A percentile compares a stretch with the other conserved stretches of the same genome.
Evolutionary conservation across 2,113 vertebrate genomes (phyloP).

Genomic region (Egretta garzetta): DNA sequence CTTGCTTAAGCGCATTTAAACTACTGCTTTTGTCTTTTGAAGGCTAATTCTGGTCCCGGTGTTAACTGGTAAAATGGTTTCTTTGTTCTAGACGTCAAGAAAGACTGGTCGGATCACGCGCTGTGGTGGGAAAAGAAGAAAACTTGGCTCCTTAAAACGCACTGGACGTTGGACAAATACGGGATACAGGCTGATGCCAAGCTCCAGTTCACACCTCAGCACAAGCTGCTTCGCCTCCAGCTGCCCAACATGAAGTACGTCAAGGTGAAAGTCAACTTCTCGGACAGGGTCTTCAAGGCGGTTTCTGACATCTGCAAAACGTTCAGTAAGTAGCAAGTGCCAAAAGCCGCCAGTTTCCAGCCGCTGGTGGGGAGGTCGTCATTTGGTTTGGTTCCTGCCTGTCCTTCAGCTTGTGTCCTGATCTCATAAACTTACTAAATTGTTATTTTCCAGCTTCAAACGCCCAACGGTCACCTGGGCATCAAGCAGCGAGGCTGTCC

Average conservation of each 20-base stretch:
- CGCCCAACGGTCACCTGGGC: not conserved
- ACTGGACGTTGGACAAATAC: conserved; percentile 98
- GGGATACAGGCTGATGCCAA: conserved; percentile 96
- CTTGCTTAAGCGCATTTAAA: not conserved
- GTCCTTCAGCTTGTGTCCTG: not conserved
- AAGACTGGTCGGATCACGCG: conserved; percentile 98
- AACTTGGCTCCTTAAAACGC: conserved; percentile 97
- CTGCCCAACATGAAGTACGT: conserved; percentile 99
- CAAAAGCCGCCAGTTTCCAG: not conserved
- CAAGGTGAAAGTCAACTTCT: conserved; percentile 99
- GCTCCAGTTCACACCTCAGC: conserved; percentile 97
- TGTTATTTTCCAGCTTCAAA: not conserved
- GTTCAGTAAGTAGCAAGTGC: conserved; percentile 88
- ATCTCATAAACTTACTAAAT: not conserved
- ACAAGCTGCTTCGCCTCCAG: conserved; percentile 95
- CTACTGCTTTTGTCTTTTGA: not conserved
- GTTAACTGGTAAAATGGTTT: not conserved
- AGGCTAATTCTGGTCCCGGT: not conserved
- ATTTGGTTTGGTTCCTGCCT: not conserved
- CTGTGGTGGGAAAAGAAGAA: conserved; percentile 99
- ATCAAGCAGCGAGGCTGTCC: not conserved
- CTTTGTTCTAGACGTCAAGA: conserved; percentile 90
- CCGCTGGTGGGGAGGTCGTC: rapidly evolving
- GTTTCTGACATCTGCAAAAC: conserved; percentile 99
- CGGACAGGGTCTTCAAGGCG: conserved; percentile 97